These are phyloP conservation scores for Pseudorhombus dupliciocellatus DNA, from an alignment of 2,113 vertebrate species.

Conservation along the genomic window DNA sequence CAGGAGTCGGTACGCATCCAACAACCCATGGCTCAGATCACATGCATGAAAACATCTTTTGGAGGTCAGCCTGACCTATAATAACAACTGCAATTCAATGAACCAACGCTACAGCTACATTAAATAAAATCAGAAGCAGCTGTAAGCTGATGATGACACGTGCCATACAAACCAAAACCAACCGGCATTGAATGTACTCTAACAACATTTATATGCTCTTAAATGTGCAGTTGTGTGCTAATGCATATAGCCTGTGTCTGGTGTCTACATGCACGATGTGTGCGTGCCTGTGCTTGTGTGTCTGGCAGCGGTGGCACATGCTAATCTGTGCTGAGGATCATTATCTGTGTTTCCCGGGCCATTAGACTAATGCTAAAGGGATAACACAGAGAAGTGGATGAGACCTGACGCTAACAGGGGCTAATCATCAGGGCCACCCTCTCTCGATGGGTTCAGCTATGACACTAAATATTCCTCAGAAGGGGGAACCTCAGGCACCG, in stretches of 20 bases:
- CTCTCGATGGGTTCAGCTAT: constrained; percentile 64
- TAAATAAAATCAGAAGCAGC: no score
- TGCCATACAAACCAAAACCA: no score
- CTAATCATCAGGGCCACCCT: constrained; percentile 73
- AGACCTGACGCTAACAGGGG: constrained; percentile 74
- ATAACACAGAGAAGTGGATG: constrained; percentile 72
- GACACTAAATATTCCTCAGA: constrained; percentile 71
- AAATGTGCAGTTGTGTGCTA: constrained; percentile 23
- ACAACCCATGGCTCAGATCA: no score
- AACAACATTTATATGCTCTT: constrained; percentile 4
- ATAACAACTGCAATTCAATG: no score
- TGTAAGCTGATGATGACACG: no score
- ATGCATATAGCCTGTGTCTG: constrained; percentile 15
- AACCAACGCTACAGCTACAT: no score
- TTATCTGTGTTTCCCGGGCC: constrained; percentile 74
- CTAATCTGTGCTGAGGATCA: constrained; percentile 74
- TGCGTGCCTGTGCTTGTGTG: not conserved
- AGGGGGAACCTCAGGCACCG: constrained; percentile 44
- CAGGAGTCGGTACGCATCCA: no score
- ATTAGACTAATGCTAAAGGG: constrained; percentile 75
- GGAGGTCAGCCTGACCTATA: no score
- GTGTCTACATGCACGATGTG: constrained; percentile 20
- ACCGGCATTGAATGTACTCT: constrained; percentile 5
- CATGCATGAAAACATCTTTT: no score
- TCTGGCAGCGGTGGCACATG: constrained; percentile 46